These are phyloP conservation scores for Aromia moschata DNA, from an alignment of 2,888 invertebrate genomes.

Conservation along the genomic window DNA sequence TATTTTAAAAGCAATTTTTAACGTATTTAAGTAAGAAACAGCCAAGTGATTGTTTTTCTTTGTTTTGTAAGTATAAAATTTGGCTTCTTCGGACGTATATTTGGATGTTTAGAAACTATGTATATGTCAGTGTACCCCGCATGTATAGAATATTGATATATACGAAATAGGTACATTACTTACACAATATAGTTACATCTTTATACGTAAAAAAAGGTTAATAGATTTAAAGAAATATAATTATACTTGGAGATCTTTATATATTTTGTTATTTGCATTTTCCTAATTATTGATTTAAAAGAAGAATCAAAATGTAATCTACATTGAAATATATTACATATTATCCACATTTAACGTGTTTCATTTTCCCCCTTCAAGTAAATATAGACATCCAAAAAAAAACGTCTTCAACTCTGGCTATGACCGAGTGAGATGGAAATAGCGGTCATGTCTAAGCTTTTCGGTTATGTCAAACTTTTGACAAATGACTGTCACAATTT, in stretches of 20 bases:
- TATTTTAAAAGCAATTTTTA: slow-evolving; percentile 20
- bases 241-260: slow-evolving; percentile 33
- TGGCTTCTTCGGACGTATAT: slow-evolving; percentile 17
- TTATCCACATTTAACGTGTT: background rate
- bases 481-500: too few species aligned
- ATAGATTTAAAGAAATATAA: slow-evolving; percentile 22
- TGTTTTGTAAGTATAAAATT: slow-evolving; percentile 10
- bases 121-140: slow-evolving; percentile 11
- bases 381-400: too few species aligned
- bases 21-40: background rate
- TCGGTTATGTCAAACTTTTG: too few species aligned
- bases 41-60: slow-evolving; percentile 10
- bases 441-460: too few species aligned
- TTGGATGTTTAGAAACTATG: slow-evolving; percentile 17
- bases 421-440: too few species aligned
- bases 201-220: slow-evolving; percentile 35
- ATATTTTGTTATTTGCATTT: slow-evolving; percentile 44
- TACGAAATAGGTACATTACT: slow-evolving; percentile 20
- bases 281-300: slow-evolving; percentile 15
- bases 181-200: slow-evolving; percentile 29
- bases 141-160: slow-evolving; percentile 13
- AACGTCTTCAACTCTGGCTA: too few species aligned
- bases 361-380: too few species aligned
- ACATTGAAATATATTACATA: slow-evolving; percentile 19
- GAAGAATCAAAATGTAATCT: slow-evolving; percentile 23